Percentiles rank a stretch among this genome's conserved stretches.
These are phyloP conservation scores for Psylliodes chrysocephalus DNA, from an alignment of 2,888 invertebrate species.

Conservation along the genomic window DNA sequence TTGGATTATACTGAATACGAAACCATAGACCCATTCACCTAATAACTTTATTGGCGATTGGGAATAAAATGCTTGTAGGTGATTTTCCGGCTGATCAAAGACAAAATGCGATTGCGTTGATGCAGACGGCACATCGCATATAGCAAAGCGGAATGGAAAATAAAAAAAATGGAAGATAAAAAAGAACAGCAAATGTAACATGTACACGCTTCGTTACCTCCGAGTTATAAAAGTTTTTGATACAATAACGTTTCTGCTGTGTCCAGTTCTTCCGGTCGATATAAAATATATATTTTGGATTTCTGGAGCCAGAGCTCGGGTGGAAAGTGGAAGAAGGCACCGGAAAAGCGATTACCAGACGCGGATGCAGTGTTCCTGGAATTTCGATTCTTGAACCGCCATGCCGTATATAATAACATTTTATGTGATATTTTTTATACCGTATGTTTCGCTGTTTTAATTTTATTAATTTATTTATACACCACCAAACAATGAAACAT, in stretches of 20 bases:
- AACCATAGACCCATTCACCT: too few relatives aligned
- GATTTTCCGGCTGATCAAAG: background rate
- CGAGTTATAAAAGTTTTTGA: slow-evolving; percentile 4
- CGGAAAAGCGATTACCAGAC: background rate
- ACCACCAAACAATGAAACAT: too few relatives aligned
- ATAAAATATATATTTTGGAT: slow-evolving; percentile 4
- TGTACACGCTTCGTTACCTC: slow-evolving; percentile 1
- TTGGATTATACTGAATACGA: too few relatives aligned
- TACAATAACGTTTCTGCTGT: background rate
- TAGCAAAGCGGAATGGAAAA: background rate
- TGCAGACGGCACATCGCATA: background rate
- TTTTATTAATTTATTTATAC: too few relatives aligned
- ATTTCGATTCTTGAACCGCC: background rate
- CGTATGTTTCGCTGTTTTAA: too few relatives aligned
- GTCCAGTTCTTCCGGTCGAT: slow-evolving; percentile 5
- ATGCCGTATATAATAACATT: too few relatives aligned
- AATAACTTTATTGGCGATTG: too few relatives aligned
- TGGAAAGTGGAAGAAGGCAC: background rate
- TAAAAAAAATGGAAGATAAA: background rate
- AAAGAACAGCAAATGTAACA: background rate
- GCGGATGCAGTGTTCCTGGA: background rate
- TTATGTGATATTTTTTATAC: too few relatives aligned
- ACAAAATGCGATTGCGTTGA: background rate
- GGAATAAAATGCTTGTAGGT: background rate
- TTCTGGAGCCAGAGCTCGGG: background rate